Evolutionary conservation across 2,888 invertebrate genomes (phyloP).

Genomic region (Carpatolechia fugitivella): DNA sequence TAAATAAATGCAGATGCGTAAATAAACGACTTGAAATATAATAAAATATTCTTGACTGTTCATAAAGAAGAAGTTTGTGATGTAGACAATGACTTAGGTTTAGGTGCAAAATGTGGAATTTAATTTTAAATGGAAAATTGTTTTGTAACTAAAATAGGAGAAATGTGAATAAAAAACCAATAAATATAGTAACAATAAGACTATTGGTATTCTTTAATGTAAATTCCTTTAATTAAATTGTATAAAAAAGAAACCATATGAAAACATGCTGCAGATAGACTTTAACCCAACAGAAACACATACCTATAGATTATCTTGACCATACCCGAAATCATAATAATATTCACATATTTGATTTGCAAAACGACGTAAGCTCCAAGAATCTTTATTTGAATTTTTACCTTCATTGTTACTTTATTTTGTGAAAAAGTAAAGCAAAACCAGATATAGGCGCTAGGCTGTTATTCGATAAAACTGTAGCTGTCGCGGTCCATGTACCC

Average conservation of each 20-base stretch:
- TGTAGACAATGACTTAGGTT: slow-evolving; percentile 75
- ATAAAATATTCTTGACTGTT: neutral
- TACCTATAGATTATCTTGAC: neutral
- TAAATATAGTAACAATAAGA: slow-evolving; percentile 67
- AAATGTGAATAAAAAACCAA: slow-evolving; percentile 75
- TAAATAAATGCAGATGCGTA: neutral
- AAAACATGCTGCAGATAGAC: no score
- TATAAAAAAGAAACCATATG: no score
- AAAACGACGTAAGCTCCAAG: no score
- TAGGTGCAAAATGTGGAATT: slow-evolving; percentile 66
- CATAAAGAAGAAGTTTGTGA: slow-evolving; percentile 12
- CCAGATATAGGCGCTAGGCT: neutral
- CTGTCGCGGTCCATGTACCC: slow-evolving; percentile 47
- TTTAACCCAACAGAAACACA: no score
- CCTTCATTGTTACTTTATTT: no score
- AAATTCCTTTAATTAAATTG: neutral
- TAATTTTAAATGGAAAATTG: slow-evolving; percentile 61
- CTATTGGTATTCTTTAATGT: neutral
- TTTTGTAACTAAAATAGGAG: slow-evolving; percentile 75
- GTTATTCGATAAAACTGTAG: slow-evolving; percentile 58
- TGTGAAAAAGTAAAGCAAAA: neutral
- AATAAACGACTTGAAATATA: neutral
- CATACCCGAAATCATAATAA: no score
- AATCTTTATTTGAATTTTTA: no score
- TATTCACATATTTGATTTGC: no score